Conservation (phyloP, 2,113 vertebrate species). For the Pollachius pollachius region DNA sequence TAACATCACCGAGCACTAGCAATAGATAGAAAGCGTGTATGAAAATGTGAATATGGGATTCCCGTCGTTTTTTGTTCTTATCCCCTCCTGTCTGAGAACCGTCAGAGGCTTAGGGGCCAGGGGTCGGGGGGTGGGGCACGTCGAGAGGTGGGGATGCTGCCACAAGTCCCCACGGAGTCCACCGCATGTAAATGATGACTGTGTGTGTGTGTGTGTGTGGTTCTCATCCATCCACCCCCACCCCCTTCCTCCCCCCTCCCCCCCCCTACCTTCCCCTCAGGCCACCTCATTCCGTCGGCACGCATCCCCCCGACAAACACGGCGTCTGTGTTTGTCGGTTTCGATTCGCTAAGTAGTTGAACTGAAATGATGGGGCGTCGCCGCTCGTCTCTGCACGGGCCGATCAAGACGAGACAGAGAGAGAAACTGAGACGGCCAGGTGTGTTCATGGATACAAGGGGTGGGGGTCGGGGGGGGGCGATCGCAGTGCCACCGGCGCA, state of each 20-base stretch:
- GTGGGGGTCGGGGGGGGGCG: too few relatives aligned
- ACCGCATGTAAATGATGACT: constrained; percentile 61
- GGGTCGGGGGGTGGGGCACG: constrained; percentile 20
- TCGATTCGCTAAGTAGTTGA: constrained; percentile 60
- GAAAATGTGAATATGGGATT: constrained; percentile 39
- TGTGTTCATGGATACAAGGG: too few relatives aligned
- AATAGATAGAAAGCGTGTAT: constrained; percentile 53
- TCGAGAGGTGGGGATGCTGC: constrained; percentile 36
- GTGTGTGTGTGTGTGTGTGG: constrained; percentile 58
- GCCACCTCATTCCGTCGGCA: constrained; percentile 65
- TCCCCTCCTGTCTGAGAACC: constrained; percentile 42
- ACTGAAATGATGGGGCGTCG: constrained; percentile 76
- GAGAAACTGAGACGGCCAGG: too few relatives aligned
- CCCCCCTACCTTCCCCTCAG: constrained; percentile 16
- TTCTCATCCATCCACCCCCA: constrained; percentile 63
- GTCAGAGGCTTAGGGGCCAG: background rate
- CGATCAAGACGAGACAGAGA: constrained; percentile 70
- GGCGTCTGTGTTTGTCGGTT: constrained; percentile 61
- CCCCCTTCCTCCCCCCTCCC: constrained; percentile 8
- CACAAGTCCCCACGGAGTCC: constrained; percentile 52
- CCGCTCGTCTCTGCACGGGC: constrained; percentile 59
- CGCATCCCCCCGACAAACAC: constrained; percentile 59
- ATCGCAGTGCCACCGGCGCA: background rate
- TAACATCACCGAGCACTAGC: constrained; percentile 39
- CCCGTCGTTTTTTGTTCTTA: constrained; percentile 33